Conservation (phyloP, 2,888 invertebrate species). For the Tetanocera ferruginea region DNA sequence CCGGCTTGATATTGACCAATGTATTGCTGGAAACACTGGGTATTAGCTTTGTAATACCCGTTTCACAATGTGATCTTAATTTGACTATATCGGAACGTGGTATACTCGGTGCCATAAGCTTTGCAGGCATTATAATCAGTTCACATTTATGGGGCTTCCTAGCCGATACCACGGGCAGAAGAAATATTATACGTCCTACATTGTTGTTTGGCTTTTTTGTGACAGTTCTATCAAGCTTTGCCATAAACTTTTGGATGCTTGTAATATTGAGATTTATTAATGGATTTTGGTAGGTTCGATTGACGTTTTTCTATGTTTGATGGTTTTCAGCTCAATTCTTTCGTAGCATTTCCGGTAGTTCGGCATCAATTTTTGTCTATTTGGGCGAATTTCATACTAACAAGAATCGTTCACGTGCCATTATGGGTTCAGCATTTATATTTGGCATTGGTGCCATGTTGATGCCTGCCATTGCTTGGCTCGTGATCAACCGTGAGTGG, state of each 20-base stretch:
- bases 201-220: slow-evolving; percentile 69
- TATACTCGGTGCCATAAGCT: slow-evolving; percentile 66
- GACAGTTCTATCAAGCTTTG: slow-evolving; percentile 71
- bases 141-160: slow-evolving; percentile 74
- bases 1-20: slow-evolving; percentile 72
- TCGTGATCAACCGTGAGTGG: slow-evolving; percentile 64
- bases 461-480: slow-evolving; percentile 64
- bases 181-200: slow-evolving; percentile 70
- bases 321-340: background rate
- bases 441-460: slow-evolving; percentile 64
- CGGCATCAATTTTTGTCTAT: slow-evolving; percentile 72
- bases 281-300: slow-evolving; percentile 71
- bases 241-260: slow-evolving; percentile 71
- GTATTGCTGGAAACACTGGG: slow-evolving; percentile 70
- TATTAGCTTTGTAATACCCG: slow-evolving; percentile 72
- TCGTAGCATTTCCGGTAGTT: slow-evolving; percentile 68
- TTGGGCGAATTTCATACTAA: slow-evolving; percentile 72
- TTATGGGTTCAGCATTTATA: slow-evolving; percentile 64
- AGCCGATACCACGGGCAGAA: slow-evolving; percentile 72
- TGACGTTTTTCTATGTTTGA: background rate
- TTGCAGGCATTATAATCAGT: slow-evolving; percentile 71
- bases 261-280: slow-evolving; percentile 71
- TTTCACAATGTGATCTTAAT: slow-evolving; percentile 70
- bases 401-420: slow-evolving; percentile 69
- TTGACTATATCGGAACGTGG: slow-evolving; percentile 67